phyloP scores from a whole-genome alignment of 1,140 invertebrate genomes.

The Capitella teleta region DNA sequence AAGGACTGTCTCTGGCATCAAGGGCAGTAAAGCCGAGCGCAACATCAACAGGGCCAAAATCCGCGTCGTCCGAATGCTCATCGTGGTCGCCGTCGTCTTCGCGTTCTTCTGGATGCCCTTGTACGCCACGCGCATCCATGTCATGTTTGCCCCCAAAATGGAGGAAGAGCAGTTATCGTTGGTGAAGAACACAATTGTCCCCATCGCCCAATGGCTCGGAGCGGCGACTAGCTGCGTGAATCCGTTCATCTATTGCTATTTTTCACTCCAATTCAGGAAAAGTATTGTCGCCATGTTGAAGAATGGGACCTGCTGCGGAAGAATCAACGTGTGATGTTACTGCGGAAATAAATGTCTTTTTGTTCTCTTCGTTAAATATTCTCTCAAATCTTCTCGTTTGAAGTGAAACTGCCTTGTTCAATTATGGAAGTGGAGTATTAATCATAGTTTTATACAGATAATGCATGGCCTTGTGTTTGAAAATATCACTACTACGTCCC shows the following conservation, averaged over 20 bases:
- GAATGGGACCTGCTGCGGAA: conserved; percentile 1
- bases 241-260: conserved; percentile 16
- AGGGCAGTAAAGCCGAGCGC: conserved; percentile 14
- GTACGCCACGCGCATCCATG: conserved; percentile 46
- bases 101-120: conserved; percentile 83
- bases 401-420: too few relatives aligned
- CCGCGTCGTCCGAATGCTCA: conserved; percentile 55
- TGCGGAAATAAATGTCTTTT: too few relatives aligned
- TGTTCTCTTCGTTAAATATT: too few relatives aligned
- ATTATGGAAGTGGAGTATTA: too few relatives aligned
- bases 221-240: conserved; percentile 12
- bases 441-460: too few relatives aligned
- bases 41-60: conserved; percentile 21
- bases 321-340: not conserved
- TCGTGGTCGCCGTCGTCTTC: conserved; percentile 83
- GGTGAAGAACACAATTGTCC: conserved; percentile 2
- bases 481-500: too few relatives aligned
- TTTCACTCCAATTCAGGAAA: conserved; percentile 79
- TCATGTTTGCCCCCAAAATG: not conserved
- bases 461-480: too few relatives aligned
- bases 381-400: too few relatives aligned
- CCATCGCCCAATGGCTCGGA: conserved; percentile 13
- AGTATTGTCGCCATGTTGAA: conserved; percentile 51
- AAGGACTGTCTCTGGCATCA: conserved; percentile 60
- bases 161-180: not conserved